phyloP scores from a whole-genome alignment of 23 tunicate genomes.

The Trididemnum miniatum region DNA sequence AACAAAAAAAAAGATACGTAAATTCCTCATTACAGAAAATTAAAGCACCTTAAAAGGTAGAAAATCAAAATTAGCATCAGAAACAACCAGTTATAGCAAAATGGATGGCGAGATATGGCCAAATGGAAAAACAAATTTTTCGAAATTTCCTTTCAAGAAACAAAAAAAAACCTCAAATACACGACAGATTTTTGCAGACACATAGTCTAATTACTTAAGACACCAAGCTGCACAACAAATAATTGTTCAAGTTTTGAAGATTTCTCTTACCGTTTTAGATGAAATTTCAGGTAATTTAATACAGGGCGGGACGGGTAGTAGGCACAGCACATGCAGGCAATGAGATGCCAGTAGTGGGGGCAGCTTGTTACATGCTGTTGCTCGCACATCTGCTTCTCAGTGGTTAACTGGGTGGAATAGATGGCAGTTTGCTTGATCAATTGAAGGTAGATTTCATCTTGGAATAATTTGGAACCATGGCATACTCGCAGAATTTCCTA shows the following conservation, averaged over 20 bases:
- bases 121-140: too few relatives aligned
- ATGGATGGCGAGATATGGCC: too few relatives aligned
- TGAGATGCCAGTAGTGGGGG: constrained; percentile 94
- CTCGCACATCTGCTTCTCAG: constrained; percentile 78
- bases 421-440: constrained; percentile 89
- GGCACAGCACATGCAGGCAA: constrained; percentile 96
- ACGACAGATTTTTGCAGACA: too few relatives aligned
- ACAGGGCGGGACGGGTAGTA: constrained; percentile 88
- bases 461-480: constrained; percentile 62
- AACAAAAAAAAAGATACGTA: too few relatives aligned
- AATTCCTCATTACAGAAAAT: too few relatives aligned
- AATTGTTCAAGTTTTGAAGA: too few relatives aligned
- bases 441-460: constrained; percentile 85
- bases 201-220: too few relatives aligned
- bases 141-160: too few relatives aligned
- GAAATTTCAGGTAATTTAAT: constrained; percentile 65
- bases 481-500: constrained; percentile 68
- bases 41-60: too few relatives aligned
- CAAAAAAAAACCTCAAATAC: background rate
- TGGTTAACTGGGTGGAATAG: constrained; percentile 57
- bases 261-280: constrained; percentile 55
- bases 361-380: constrained; percentile 86
- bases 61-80: too few relatives aligned
- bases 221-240: too few relatives aligned
- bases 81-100: too few relatives aligned